Base-by-base conservation (phyloP, 30 jellyfish, hydroid and myxozoan species). In the Pelagia noctiluca region DNA sequence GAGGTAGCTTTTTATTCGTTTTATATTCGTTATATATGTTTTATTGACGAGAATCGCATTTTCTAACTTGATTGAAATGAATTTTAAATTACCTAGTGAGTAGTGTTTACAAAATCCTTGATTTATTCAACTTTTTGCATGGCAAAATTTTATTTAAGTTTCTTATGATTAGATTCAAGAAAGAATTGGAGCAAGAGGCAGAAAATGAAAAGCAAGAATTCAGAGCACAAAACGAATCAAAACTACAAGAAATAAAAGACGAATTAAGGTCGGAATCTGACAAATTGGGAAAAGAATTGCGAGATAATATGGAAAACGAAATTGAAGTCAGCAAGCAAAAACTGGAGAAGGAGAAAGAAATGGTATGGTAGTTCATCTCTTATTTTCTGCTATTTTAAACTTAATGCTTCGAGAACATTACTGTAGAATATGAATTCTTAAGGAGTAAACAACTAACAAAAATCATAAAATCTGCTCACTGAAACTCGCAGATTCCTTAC, bases 281-380 rank as follows among this genome's bases (percentile, higher is more conserved):
- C 16, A 53, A 34, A 10, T 11, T 48, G 49, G 61, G 66, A 57
- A 65, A 50, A 5, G 78, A 72, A 2, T 25, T 86, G 24, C 52
- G 34, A 1, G 89, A 75, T 35, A 69, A 86, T 1, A 46, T 66
- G 29, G 87, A 86, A 8, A 79, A 86, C 0, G 96, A 86, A 76
- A 24, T 86, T 1, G 96, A 75, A 25, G 29, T 21, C 0, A 29
- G 53, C 2, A 66, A 63, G 67, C 89, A 69, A 47, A 76, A 77
- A 29, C 38, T 72, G 32, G 96, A 67, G 35, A 86, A 50, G 28
- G 96, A 86, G 13, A 86, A 66, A 52, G 96, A 86, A 3, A 19
- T 37, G 69, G 96, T 86, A 75, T 2, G 88, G 10, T 5, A 5
- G 26, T 34, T 16, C 29, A n/a, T 31, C 29, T 65, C 62, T 65